Percentiles rank a stretch among this genome's conserved stretches.
Conservation (phyloP, 1,140 invertebrate species). For the Ceratina australensis region DNA sequence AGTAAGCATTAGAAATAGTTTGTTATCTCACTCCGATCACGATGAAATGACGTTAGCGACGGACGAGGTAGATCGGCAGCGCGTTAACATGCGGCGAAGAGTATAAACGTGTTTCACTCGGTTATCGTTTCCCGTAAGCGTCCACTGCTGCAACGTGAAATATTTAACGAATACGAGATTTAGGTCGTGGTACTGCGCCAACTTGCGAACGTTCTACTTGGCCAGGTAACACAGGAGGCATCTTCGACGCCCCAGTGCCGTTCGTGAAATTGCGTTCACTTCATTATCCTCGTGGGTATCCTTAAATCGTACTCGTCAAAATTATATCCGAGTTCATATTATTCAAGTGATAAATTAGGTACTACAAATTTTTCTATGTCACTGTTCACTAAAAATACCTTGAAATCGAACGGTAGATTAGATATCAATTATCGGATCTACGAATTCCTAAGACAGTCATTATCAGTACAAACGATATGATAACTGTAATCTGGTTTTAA, state of each 20-base stretch:
- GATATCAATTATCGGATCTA: no score
- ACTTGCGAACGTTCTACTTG: slow-evolving; percentile 30
- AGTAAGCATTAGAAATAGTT: slow-evolving; percentile 2
- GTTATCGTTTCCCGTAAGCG: background rate
- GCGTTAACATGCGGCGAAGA: background rate
- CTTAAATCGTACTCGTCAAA: no score
- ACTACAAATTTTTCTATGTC: no score
- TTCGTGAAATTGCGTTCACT: background rate
- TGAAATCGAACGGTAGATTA: no score
- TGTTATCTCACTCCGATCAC: background rate
- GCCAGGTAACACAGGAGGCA: slow-evolving; percentile 22
- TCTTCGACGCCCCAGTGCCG: background rate
- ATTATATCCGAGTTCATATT: no score
- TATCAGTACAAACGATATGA: no score
- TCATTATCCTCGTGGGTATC: background rate
- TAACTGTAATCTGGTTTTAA: background rate
- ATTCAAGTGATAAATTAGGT: no score
- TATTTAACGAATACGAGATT: slow-evolving; percentile 48
- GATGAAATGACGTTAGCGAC: background rate
- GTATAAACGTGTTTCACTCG: slow-evolving; percentile 10
- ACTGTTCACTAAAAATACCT: no score
- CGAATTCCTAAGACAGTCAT: no score
- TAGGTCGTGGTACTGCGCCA: slow-evolving; percentile 48
- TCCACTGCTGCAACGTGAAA: slow-evolving; percentile 35
- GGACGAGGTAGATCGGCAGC: slow-evolving; percentile 5